Evolutionary conservation across 2,888 invertebrate genomes (phyloP), one percentile per base, ranked within the genome.

Genomic region (Lasiommata megera): DNA sequence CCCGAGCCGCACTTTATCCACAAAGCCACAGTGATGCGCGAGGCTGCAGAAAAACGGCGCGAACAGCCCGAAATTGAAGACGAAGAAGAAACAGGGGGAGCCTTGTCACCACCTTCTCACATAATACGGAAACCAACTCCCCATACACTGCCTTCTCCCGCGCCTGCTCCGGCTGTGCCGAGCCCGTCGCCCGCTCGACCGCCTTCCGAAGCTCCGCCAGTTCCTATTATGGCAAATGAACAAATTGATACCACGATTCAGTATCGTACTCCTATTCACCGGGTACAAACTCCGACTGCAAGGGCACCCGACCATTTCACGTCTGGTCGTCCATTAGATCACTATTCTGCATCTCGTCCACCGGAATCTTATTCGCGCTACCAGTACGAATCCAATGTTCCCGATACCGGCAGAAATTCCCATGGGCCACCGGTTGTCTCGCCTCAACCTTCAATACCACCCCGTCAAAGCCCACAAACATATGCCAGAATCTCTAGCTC

Each of bases 1-100:
- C 92, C 92, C 1, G 90, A 92, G 66, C 87, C 92, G 14, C 92
- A 92, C 64, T 89, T 91, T 57, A 91, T 91, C 43, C 91, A 91
- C 65, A 91, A 91, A 67, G 91, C 91, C 29, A 91, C 91, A 3
- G 91, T 91, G 11, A 91, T 91, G 91, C 83, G 91, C 8, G 91
- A 91, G 65, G 91, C 91, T 37, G 88, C 88, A 18, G 88, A 89
- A 65, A 88, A 89, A 65, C 78, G 90, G 28, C 84, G 88, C 8
- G 88, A 88, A 62, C 79, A 80, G 58, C 85, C 87, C 0, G 88
- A 89, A 43, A 80, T 81, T 11, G 91, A 91, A 47, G 87, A 90
- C 60, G 89, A 88, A 29, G 88, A 88, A 62, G 90, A 89, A 40
- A 67, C 79, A 0, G 72, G 70, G 17, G 85, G 77, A 38, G 81